Evolutionary conservation across 2,888 invertebrate genomes (phyloP), one percentile per base, ranked within the genome.

Genomic region (Ametastegia equiseti): DNA sequence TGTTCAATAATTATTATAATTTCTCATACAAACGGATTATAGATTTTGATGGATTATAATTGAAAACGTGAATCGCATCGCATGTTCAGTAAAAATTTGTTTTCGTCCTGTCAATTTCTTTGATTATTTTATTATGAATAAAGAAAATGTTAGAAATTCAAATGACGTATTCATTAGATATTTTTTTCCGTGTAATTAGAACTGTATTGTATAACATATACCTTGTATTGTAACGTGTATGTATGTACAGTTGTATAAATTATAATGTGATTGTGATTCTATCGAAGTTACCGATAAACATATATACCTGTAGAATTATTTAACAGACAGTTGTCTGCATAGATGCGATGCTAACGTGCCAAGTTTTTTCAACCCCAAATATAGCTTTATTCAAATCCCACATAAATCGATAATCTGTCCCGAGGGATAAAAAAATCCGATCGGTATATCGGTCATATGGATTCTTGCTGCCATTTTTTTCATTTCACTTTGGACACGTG

Each of bases 241-340:
- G 39, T 19, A 45, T 57, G 30, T 60, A 71, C 19, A 54, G 71
- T 30, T 81, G 36, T 81, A 73, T 63, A 81, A 81, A 81, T 73
- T 77, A 77, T 63, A 63, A 81, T 86, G 88, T 88, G 90, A 91
- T 90, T 91, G 90, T 91, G 91, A 91, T 91, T 91, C 90, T 87
- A 89, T 88, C 88, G 89, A 90, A 91, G 91, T 91, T 91, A 91
- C 91, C 91, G 89, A 91, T 89, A n/a, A n/a, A n/a, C n/a, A n/a
- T n/a, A 89, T 89, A 75, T 75, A 75, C 78, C 39, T 78, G 60
- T 78, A 57, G 78, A 78, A 60, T 47, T 78, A 78, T 78, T 78
- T 78, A 63, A 63, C 78, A 78, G 78, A 45, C 75, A 36, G 11
- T 13, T 19, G 67, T 67, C 67, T 39, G 67, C 67, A 67, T 67